Conservation (phyloP, 2,888 invertebrate genomes). For the Caradrina kadenii region DNA sequence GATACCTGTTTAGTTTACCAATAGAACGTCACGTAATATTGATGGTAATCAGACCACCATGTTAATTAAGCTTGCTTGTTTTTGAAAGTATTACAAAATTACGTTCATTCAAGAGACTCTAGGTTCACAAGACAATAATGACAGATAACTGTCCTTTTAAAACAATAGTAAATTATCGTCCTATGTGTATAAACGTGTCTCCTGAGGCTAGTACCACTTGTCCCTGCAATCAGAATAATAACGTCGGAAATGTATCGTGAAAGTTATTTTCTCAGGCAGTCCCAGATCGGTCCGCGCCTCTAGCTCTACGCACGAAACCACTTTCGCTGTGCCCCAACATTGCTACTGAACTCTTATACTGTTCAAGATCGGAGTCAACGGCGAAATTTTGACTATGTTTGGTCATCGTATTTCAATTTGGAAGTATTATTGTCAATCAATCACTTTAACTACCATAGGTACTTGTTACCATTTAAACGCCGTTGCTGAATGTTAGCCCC, state of each 20-base stretch:
- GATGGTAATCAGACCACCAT: slow-evolving; percentile 65
- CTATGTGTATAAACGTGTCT: slow-evolving; percentile 28
- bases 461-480: slow-evolving; percentile 15
- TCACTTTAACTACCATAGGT: slow-evolving; percentile 19
- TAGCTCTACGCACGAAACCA: slow-evolving; percentile 81
- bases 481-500: slow-evolving; percentile 11
- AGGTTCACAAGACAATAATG: slow-evolving; percentile 33
- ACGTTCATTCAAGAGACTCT: slow-evolving; percentile 47
- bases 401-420: slow-evolving; percentile 22
- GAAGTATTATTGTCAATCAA: slow-evolving; percentile 34
- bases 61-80: slow-evolving; percentile 54
- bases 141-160: slow-evolving; percentile 14
- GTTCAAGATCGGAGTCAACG: slow-evolving; percentile 65
- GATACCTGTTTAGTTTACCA: slow-evolving; percentile 70
- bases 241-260: slow-evolving; percentile 87
- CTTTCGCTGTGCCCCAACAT: slow-evolving; percentile 83
- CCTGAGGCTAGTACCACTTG: slow-evolving; percentile 61
- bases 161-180: slow-evolving; percentile 18
- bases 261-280: slow-evolving; percentile 88
- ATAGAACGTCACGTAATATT: slow-evolving; percentile 71
- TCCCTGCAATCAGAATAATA: slow-evolving; percentile 78
- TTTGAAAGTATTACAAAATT: slow-evolving; percentile 36
- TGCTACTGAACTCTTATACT: slow-evolving; percentile 74
- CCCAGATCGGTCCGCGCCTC: slow-evolving; percentile 78
- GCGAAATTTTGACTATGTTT: slow-evolving; percentile 38